Evolutionary conservation across 1,140 invertebrate species (phyloP), one percentile per base, ranked within the genome.

Genomic region (Drosophila ohnishii): DNA sequence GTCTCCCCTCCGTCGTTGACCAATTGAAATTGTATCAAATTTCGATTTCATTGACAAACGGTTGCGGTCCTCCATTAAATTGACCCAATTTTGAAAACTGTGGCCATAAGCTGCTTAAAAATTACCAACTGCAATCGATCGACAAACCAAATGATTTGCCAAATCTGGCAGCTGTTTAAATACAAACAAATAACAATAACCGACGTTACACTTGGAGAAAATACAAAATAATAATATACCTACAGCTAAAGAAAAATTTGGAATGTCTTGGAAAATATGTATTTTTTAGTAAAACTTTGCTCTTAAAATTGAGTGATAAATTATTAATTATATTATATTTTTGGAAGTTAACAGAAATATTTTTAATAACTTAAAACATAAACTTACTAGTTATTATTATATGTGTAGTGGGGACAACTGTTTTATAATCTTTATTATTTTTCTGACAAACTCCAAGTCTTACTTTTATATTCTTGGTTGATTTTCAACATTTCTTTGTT

Each of bases 91-190:
- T 65, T 50, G 9, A 74, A 56, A 74, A 56, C 51, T 60, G 56
- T 66, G 76, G 75, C 72, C 44, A 53, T 76, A 86, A 86, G 78
- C 83, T 9, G 83, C 82, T 86, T 86, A 87, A 55, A 75, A 84
- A 47, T 51, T 44, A 30, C 11, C 51, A 42, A 80, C 56, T 70
- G 51, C 59, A 75, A 39, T 39, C 63, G 58, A 58, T 76, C 60
- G 69, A 40, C 47, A 51, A 50, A 71, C 53, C 48, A 42, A 69
- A 77, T 77, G 74, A 70, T 70, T 77, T 25, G 75, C 73, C 64
- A 77, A 76, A 77, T 62, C 56, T 42, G 53, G 30, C 69, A 74
- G 69, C 71, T 74, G 69, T 62, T 61, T 50, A 63, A 74, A 73
- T 37, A 72, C 45, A 40, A 72, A 70, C 35, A 59, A 42, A 22